phyloP scores from a whole-genome alignment of 92 coral and sea anemone species.

The Porites evermanni region DNA sequence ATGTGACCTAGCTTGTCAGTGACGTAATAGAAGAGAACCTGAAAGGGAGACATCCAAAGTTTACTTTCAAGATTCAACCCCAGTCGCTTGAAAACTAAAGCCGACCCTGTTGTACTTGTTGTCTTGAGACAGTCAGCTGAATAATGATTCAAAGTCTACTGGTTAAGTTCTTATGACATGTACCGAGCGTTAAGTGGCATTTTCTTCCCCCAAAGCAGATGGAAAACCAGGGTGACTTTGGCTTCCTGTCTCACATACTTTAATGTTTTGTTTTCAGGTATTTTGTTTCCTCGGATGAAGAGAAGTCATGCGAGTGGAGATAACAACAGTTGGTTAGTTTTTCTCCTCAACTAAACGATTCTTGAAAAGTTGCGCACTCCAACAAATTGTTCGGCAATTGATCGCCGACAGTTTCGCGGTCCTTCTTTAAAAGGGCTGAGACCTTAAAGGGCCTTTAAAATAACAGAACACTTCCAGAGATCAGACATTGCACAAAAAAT shows the following conservation, averaged over 20 bases:
- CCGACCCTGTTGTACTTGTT: neutral
- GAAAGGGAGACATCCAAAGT: neutral
- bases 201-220: neutral
- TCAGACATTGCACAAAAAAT: too few relatives aligned
- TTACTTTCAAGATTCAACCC: neutral
- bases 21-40: conserved; percentile 81
- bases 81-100: neutral
- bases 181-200: neutral
- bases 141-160: neutral
- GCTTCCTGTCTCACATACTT: neutral
- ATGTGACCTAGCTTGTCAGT: conserved; percentile 60
- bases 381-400: too few relatives aligned
- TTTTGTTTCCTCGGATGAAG: too few relatives aligned
- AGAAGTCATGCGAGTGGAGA: too few relatives aligned
- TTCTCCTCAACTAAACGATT: too few relatives aligned
- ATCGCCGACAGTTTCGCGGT: too few relatives aligned
- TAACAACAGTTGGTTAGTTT: too few relatives aligned
- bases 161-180: neutral
- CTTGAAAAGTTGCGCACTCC: too few relatives aligned
- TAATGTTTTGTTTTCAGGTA: neutral
- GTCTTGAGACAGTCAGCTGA: neutral
- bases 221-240: too few relatives aligned
- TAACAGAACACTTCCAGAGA: too few relatives aligned
- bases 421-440: too few relatives aligned
- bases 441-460: too few relatives aligned